Evolutionary conservation across 2,888 invertebrate species (phyloP).

Genomic region (Prosopocoilus inquinatus): DNA sequence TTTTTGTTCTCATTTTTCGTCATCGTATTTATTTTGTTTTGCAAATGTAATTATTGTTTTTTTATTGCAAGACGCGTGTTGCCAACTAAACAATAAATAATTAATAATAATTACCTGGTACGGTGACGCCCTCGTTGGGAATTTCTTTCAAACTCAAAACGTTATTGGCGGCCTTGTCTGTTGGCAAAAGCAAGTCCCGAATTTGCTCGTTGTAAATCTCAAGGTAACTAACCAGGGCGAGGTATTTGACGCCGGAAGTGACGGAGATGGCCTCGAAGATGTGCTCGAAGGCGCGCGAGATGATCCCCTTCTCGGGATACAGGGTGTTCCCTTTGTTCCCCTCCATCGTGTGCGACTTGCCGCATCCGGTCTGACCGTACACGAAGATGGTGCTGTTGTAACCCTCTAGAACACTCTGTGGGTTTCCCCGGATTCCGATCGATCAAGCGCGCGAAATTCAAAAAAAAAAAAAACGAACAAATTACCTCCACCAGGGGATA

Average conservation of each 20-base stretch:
- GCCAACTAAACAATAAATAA: conserved; percentile 16
- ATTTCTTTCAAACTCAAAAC: conserved; percentile 54
- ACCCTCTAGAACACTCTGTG: conserved; percentile 77
- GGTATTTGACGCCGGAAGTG: conserved; percentile 67
- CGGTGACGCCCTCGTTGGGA: conserved; percentile 54
- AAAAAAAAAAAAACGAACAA: neutral
- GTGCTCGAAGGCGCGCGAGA: conserved; percentile 82
- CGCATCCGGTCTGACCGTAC: conserved; percentile 91
- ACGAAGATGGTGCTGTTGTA: conserved; percentile 93
- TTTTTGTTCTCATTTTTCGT: too few species aligned
- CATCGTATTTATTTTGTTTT: too few species aligned
- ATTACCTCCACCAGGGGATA: conserved; percentile 76
- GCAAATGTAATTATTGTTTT: too few species aligned
- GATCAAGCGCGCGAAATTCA: neutral
- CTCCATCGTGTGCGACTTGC: conserved; percentile 90
- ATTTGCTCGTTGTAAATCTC: conserved; percentile 86
- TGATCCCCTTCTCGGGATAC: conserved; percentile 59
- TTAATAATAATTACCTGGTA: conserved; percentile 44
- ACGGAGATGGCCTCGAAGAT: conserved; percentile 83
- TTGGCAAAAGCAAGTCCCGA: conserved; percentile 44
- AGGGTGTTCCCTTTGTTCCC: conserved; percentile 51
- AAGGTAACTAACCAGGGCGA: conserved; percentile 75
- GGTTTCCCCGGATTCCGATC: too few species aligned
- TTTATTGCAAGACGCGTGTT: too few species aligned
- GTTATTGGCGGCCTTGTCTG: conserved; percentile 18